A percentile compares a stretch with the other conserved stretches of the same genome.
These are phyloP conservation scores for Ophioninae sp. DNA, from an alignment of 2,888 invertebrate genomes.

Conservation along the genomic window DNA sequence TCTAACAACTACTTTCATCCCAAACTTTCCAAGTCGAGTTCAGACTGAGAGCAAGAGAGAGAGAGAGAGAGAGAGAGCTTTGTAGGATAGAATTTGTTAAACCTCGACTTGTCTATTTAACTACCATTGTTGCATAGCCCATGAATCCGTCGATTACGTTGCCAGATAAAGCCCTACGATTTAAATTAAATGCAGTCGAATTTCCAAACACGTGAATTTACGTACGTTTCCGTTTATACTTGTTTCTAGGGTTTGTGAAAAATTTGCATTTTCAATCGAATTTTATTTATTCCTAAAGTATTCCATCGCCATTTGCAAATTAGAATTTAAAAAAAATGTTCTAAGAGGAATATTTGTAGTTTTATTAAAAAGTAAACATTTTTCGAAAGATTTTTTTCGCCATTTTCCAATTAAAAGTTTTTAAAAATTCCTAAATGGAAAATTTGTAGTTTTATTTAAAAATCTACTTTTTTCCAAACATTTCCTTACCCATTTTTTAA, in stretches of 20 bases:
- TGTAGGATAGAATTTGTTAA: slow-evolving; percentile 60
- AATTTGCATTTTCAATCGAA: neutral
- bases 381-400: too few species aligned
- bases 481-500: too few species aligned
- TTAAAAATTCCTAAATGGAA: too few species aligned
- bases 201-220: neutral
- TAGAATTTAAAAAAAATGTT: too few species aligned
- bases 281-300: neutral
- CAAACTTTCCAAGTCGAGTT: slow-evolving; percentile 66
- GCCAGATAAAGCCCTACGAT: slow-evolving; percentile 59
- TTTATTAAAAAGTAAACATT: too few species aligned
- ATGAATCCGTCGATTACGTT: slow-evolving; percentile 60
- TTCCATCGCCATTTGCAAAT: too few species aligned
- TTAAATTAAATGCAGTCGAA: slow-evolving; percentile 62
- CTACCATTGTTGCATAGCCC: slow-evolving; percentile 40
- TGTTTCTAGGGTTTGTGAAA: neutral
- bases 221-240: neutral
- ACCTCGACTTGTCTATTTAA: slow-evolving; percentile 28
- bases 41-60: slow-evolving; percentile 34
- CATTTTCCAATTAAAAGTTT: too few species aligned
- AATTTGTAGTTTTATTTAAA: too few species aligned
- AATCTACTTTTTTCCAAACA: too few species aligned
- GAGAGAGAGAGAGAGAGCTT: slow-evolving; percentile 50
- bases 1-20: slow-evolving; percentile 51
- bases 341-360: too few species aligned